phyloP scores from a whole-genome alignment of 2,797 vertebrate genomes.

The Melanotaenia pygmaea region DNA sequence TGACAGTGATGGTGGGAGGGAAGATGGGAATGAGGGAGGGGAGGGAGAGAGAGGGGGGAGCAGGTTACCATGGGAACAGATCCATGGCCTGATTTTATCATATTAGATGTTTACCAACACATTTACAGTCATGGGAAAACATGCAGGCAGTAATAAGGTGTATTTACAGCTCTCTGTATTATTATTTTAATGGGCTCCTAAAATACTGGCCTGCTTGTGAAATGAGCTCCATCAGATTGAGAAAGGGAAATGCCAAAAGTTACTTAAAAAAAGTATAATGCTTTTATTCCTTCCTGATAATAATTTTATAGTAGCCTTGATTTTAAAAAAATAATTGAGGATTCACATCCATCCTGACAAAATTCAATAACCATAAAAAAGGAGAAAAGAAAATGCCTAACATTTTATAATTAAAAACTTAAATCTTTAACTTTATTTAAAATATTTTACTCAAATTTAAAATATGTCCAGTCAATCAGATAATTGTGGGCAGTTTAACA shows the following conservation, averaged over 20 bases:
- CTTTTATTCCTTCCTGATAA: not conserved
- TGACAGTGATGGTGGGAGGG: slow-evolving; percentile 76
- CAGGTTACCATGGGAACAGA: slow-evolving; percentile 70
- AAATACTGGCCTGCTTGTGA: not conserved
- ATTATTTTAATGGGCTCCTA: not conserved
- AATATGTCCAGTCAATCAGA: slow-evolving; percentile 71
- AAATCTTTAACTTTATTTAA: no score
- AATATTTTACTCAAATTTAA: slow-evolving; percentile 25
- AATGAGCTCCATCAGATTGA: not conserved
- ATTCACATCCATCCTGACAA: not conserved
- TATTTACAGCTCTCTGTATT: not conserved
- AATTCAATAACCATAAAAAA: not conserved
- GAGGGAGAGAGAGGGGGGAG: slow-evolving; percentile 41
- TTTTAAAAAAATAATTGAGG: slow-evolving; percentile 11
- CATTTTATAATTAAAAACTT: no score
- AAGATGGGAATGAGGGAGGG: slow-evolving; percentile 38
- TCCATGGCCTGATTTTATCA: slow-evolving; percentile 61
- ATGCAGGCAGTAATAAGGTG: no score
- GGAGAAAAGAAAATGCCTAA: not conserved
- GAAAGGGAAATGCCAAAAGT: not conserved
- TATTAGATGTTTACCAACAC: slow-evolving; percentile 43
- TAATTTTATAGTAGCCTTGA: not conserved
- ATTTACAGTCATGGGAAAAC: not conserved
- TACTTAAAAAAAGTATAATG: not conserved
- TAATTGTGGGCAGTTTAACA: slow-evolving; percentile 60